Base-by-base conservation (phyloP, 1,140 invertebrate species). In the Cepaea nemoralis region DNA sequence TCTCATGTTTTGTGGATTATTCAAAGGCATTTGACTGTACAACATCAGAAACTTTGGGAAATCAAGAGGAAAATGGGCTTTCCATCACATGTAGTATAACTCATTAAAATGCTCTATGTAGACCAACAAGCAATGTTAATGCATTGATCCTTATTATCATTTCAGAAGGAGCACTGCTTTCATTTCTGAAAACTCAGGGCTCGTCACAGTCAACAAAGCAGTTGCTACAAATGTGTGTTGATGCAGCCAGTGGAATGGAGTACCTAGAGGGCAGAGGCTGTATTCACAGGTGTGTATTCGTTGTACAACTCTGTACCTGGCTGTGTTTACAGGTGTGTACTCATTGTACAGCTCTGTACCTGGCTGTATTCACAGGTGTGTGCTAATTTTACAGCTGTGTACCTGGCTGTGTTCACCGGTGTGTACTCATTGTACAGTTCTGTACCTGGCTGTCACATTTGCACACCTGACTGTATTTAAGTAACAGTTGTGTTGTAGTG, bases 251-350 rank as follows among this genome's bases (percentile, higher is more conserved):
- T 83, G 97, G 96, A 85, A 99, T 99, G 97, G 93, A 95, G 67
- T 99, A 99, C 92, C 93, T 99, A 81, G 97, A 99, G 92, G 96
- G 95, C 19, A 98, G 97, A 92, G 97, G 96, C 92, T 99, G 97
- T 90, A 99, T 99, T 88, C 98, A 99, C 92, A 93, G 93, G 91
- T 92, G 87, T 77, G 83, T 69, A 2, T 66, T 59, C 42, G 16
- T n/a, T 31, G 5, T 50, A 35, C 3, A 45, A 27, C 40, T 74
- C 8, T 42, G 6, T 8, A 39, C 70, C 16, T 71, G 97, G 96
- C 92, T 99, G 97, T 90, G 98, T 99, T 88, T 97, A 99, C 92
- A 93, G 93, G 91, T 92, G 87, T 77, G 83, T 69, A 2, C 39
- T 59, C 42, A 19, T n/a, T 31, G 5, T 50, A 35, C 3, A 45